These are phyloP conservation scores for Corythornis madagascariensis DNA, from an alignment of 2,113 vertebrate species.

Conservation along the genomic window DNA sequence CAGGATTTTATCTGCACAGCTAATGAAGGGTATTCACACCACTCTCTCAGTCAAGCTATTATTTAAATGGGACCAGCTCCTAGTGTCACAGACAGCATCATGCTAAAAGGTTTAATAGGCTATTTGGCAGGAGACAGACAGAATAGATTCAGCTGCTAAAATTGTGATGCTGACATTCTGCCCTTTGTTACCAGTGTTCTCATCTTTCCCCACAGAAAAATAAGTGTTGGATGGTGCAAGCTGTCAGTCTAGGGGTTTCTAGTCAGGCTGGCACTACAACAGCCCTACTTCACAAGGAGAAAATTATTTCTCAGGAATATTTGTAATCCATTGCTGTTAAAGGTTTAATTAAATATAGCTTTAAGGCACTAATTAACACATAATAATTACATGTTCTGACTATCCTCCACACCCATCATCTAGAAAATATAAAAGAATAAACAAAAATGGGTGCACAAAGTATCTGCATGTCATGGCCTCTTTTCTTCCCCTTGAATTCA, in stretches of 20 bases:
- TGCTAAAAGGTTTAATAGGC: constrained; percentile 7
- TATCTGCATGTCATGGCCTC: neutral
- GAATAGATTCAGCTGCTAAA: constrained; percentile 37
- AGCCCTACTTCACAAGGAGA: neutral
- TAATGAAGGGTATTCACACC: neutral
- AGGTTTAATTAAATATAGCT: constrained; percentile 45
- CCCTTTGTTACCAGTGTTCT: neutral
- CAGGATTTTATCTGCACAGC: constrained; percentile 20
- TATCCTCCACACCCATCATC: neutral
- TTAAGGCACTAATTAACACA: neutral
- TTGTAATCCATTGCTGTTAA: constrained; percentile 57
- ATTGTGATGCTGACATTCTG: constrained; percentile 45
- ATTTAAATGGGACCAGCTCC: constrained; percentile 25
- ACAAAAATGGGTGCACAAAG: neutral
- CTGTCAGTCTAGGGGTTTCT: neutral
- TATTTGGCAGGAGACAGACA: constrained; percentile 36
- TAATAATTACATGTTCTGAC: constrained; percentile 52
- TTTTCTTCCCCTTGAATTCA: neutral
- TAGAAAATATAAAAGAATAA: constrained; percentile 4
- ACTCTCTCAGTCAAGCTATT: constrained; percentile 7
- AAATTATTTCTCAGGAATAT: constrained; percentile 51
- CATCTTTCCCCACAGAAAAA: constrained; percentile 12
- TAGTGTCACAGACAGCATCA: constrained; percentile 5
- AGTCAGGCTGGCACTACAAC: neutral
- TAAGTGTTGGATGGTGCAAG: neutral